A percentile compares a stretch with the other conserved stretches of the same genome.
phyloP scores from a whole-genome alignment of 2,113 vertebrate genomes.

The Okapia johnstoni region DNA sequence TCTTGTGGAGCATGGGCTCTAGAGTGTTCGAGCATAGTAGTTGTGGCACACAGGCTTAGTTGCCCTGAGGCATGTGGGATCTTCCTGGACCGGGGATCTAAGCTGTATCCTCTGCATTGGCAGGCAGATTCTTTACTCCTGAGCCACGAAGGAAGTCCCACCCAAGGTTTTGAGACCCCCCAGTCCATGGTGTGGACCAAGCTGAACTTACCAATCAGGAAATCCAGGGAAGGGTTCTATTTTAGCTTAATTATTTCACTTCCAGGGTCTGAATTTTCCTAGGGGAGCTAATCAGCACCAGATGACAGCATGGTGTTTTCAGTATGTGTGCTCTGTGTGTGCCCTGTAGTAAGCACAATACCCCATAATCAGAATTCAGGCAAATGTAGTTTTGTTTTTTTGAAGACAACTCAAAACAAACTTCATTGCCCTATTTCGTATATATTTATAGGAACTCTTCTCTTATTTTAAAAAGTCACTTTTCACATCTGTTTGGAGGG shows the following conservation, averaged over 20 bases:
- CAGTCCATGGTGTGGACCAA: background rate
- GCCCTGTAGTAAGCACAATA: background rate
- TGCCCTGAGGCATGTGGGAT: background rate
- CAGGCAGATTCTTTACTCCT: background rate
- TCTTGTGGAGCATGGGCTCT: background rate
- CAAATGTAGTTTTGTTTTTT: background rate
- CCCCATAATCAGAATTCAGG: background rate
- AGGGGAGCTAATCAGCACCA: background rate
- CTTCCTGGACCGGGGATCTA: background rate
- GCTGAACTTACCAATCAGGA: background rate
- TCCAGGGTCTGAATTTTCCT: background rate
- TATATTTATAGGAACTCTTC: too few relatives aligned
- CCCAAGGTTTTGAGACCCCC: background rate
- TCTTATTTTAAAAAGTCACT: background rate
- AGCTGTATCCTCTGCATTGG: background rate
- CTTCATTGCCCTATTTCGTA: background rate
- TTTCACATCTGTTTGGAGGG: background rate
- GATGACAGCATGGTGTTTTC: background rate
- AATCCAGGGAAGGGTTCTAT: background rate
- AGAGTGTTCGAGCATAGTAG: background rate
- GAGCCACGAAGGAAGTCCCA: background rate
- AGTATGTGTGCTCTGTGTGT: background rate
- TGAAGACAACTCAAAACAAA: background rate
- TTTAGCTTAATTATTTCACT: background rate
- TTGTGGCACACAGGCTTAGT: background rate